A percentile compares a stretch with the other conserved stretches of the same genome.
phyloP scores from a whole-genome alignment of 1,140 invertebrate species.

The Pseudomyrmex pallidus region DNA sequence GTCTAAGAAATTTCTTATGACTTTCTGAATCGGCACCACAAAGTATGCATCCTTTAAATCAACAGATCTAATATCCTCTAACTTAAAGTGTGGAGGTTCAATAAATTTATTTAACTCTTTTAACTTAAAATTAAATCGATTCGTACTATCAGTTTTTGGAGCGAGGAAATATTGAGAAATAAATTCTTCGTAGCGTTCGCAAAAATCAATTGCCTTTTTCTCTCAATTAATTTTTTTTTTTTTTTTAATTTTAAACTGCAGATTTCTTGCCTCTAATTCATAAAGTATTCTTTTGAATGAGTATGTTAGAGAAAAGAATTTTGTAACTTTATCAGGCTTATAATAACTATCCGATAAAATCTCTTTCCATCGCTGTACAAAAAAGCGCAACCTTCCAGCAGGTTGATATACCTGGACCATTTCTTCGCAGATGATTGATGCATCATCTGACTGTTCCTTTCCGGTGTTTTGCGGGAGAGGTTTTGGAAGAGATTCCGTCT shows the following conservation, averaged over 20 bases:
- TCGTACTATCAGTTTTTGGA: slow-evolving; percentile 59
- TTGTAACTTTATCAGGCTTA: no score
- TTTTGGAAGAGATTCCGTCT: no score
- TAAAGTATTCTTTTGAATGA: background rate
- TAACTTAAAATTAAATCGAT: slow-evolving; percentile 70
- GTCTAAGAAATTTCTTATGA: slow-evolving; percentile 30
- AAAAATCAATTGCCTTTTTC: background rate
- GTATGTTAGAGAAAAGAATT: no score
- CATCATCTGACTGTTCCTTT: background rate
- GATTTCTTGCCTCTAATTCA: background rate
- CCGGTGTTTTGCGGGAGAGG: background rate
- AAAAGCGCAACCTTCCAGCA: background rate
- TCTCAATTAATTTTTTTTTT: background rate
- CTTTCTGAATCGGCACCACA: background rate
- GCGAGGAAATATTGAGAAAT: slow-evolving; percentile 62
- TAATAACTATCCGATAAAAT: background rate
- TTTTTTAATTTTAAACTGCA: background rate
- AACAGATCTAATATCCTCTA: slow-evolving; percentile 63
- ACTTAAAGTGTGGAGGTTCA: slow-evolving; percentile 66
- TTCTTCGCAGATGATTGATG: background rate
- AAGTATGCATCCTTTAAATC: slow-evolving; percentile 16
- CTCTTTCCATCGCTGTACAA: background rate
- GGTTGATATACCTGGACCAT: background rate
- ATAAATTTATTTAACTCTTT: slow-evolving; percentile 71
- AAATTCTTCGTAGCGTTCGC: slow-evolving; percentile 2